phyloP scores from a whole-genome alignment of 2,797 vertebrate genomes.

The Sebastes diaconus region DNA sequence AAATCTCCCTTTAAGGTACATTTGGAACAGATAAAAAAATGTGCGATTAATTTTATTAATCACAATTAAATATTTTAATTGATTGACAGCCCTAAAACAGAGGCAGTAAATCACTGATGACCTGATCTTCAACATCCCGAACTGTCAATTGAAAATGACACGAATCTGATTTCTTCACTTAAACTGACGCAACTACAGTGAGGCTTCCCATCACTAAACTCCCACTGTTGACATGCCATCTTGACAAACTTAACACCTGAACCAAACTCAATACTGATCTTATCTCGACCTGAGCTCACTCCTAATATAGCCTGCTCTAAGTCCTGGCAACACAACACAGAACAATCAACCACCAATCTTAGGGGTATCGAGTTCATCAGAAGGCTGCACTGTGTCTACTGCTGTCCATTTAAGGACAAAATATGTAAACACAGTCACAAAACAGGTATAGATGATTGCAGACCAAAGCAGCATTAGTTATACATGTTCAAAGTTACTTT shows the following conservation, averaged over 20 bases:
- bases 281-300: conserved; percentile 39
- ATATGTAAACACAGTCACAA: conserved; percentile 11
- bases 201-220: not conserved
- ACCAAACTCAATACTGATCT: conserved; percentile 41
- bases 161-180: not conserved
- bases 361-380: conserved; percentile 30
- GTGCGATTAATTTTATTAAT: too few relatives aligned
- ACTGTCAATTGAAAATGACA: not conserved
- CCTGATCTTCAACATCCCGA: not conserved
- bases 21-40: too few relatives aligned
- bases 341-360: conserved; percentile 21
- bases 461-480: not conserved
- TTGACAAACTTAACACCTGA: conserved; percentile 32
- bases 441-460: not conserved
- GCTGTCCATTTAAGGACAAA: conserved; percentile 59
- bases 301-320: conserved; percentile 57
- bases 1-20: too few relatives aligned
- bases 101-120: not conserved
- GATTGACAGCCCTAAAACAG: too few relatives aligned
- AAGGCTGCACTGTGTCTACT: conserved; percentile 3
- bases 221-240: not conserved
- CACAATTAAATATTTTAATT: too few relatives aligned
- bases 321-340: conserved; percentile 26
- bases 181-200: not conserved
- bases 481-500: not conserved